Conservation (phyloP, 1,140 invertebrate genomes). For the Drosophila equinoxialis region DNA sequence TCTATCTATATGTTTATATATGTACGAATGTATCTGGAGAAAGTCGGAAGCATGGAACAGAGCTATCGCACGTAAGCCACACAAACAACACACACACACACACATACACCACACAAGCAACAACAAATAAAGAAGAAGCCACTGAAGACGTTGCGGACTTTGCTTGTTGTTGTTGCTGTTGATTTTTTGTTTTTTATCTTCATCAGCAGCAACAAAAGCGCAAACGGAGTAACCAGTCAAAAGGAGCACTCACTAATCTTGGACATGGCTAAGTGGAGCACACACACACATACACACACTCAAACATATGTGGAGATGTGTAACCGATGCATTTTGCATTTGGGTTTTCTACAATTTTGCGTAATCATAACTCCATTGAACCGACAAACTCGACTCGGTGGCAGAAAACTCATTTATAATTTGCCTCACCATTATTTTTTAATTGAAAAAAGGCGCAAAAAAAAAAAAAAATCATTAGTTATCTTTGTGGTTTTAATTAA, state of each 20-base stretch:
- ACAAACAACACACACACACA: conserved; percentile 8
- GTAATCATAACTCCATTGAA: conserved; percentile 67
- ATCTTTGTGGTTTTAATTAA: conserved; percentile 63
- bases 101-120: conserved; percentile 41
- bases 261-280: conserved; percentile 57
- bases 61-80: conserved; percentile 53
- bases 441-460: conserved; percentile 51
- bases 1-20: neutral
- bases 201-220: conserved; percentile 52
- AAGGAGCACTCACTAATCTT: conserved; percentile 41
- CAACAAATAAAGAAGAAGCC: conserved; percentile 69
- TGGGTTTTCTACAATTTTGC: conserved; percentile 47
- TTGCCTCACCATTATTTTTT: conserved; percentile 58
- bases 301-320: neutral
- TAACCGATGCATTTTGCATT: conserved; percentile 15
- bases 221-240: conserved; percentile 34
- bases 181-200: conserved; percentile 31
- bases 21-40: conserved; percentile 60
- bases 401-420: conserved; percentile 50
- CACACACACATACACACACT: conserved; percentile 27
- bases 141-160: conserved; percentile 37
- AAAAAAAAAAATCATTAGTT: conserved; percentile 51
- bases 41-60: conserved; percentile 72
- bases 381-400: conserved; percentile 25
- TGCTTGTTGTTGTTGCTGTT: conserved; percentile 7